Conservation (phyloP, 2,888 invertebrate genomes). For the Drosophila tripunctata region DNA sequence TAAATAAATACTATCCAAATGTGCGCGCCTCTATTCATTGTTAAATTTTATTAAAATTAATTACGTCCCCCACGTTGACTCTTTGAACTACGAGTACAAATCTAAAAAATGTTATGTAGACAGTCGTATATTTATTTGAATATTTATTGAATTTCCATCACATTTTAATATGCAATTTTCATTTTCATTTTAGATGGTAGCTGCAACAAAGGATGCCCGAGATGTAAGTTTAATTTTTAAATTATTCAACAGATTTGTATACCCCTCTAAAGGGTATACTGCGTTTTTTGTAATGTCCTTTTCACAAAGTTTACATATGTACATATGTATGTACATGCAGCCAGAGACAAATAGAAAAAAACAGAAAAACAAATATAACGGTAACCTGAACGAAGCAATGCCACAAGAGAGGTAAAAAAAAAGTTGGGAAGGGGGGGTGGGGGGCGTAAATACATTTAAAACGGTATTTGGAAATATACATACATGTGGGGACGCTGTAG, state of each 20-base stretch:
- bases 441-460: background rate
- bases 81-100: background rate
- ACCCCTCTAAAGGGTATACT: too few relatives aligned
- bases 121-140: too few relatives aligned
- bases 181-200: slow-evolving; percentile 42
- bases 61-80: background rate
- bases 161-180: background rate
- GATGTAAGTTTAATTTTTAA: slow-evolving; percentile 63
- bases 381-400: slow-evolving; percentile 13
- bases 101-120: background rate
- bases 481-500: too few relatives aligned
- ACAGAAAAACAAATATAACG: slow-evolving; percentile 35
- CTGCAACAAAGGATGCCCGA: slow-evolving; percentile 72
- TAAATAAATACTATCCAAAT: background rate
- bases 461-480: too few relatives aligned
- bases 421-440: background rate
- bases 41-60: background rate
- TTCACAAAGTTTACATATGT: too few relatives aligned
- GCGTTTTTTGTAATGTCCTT: too few relatives aligned
- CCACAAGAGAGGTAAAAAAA: too few relatives aligned
- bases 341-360: background rate
- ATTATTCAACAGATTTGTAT: too few relatives aligned
- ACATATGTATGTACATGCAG: too few relatives aligned
- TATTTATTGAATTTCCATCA: too few relatives aligned
- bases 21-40: background rate